phyloP scores from a whole-genome alignment of 64 coral and sea anemone species.

The Catalaphyllia jardinei region DNA sequence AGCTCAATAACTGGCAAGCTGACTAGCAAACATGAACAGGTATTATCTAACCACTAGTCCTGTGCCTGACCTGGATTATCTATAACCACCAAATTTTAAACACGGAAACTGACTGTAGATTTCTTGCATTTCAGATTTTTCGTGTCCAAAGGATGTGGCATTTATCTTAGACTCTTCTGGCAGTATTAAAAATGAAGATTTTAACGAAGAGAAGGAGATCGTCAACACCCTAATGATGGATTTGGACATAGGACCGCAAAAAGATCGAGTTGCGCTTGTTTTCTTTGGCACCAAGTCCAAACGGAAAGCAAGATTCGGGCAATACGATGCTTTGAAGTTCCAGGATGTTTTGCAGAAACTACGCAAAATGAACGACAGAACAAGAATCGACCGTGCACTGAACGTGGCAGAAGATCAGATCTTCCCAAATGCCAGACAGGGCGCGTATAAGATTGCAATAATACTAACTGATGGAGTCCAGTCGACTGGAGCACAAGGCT shows the following conservation, averaged over 20 bases:
- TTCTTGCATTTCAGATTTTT: background rate
- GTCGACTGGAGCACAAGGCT: background rate
- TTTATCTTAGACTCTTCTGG: slow-evolving; percentile 57
- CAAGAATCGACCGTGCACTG: slow-evolving; percentile 20
- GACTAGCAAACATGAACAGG: too few species aligned
- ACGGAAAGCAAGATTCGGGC: slow-evolving; percentile 49
- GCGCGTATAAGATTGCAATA: slow-evolving; percentile 36
- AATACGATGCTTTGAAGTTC: slow-evolving; percentile 46
- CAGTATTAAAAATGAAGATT: slow-evolving; percentile 17
- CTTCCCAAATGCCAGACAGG: background rate
- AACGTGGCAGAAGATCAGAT: background rate
- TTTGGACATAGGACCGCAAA: background rate
- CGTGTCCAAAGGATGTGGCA: slow-evolving; percentile 12
- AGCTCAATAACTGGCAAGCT: too few species aligned
- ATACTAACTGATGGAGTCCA: slow-evolving; percentile 54
- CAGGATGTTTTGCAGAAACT: slow-evolving; percentile 27
- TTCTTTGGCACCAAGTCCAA: slow-evolving; percentile 45
- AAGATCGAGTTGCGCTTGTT: slow-evolving; percentile 3
- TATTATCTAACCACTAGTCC: background rate
- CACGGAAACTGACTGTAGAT: background rate
- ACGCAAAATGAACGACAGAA: background rate
- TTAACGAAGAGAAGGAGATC: slow-evolving; percentile 16
- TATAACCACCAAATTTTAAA: background rate
- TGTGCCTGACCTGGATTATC: too few species aligned
- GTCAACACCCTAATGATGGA: background rate